Conservation (phyloP, 2,113 vertebrate genomes). For the Ochotona curzoniae region DNA sequence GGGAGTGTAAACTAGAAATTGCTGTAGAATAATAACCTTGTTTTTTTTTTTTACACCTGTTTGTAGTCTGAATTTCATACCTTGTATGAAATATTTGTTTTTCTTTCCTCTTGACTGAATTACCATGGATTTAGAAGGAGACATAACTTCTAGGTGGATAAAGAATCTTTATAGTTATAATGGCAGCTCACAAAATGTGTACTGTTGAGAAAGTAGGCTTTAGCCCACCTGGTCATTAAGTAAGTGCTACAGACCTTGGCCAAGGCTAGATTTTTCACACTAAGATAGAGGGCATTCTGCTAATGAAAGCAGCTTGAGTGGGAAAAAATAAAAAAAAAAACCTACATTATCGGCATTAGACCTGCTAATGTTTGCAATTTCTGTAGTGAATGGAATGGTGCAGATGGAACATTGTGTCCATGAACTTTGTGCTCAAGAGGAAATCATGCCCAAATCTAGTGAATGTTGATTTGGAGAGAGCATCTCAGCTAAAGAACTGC, state of each 20-base stretch:
- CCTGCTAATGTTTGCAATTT: slow-evolving; percentile 44
- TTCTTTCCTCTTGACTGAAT: slow-evolving; percentile 59
- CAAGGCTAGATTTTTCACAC: slow-evolving; percentile 26
- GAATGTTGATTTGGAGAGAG: not conserved
- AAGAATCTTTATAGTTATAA: slow-evolving; percentile 65
- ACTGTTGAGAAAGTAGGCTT: slow-evolving; percentile 58
- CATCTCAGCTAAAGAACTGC: not conserved
- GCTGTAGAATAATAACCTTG: slow-evolving; percentile 53
- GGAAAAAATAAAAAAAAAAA: not conserved
- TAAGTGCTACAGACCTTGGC: slow-evolving; percentile 63
- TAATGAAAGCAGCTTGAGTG: slow-evolving; percentile 47
- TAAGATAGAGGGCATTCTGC: slow-evolving; percentile 24
- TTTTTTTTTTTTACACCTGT: slow-evolving; percentile 53
- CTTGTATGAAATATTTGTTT: slow-evolving; percentile 66
- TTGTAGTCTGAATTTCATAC: slow-evolving; percentile 50
- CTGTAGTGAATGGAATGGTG: not conserved
- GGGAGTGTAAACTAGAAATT: slow-evolving; percentile 8
- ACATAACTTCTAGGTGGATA: slow-evolving; percentile 56
- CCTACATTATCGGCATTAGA: not conserved
- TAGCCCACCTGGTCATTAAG: slow-evolving; percentile 67
- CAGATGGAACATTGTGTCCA: not conserved
- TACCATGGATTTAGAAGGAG: slow-evolving; percentile 35
- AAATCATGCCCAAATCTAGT: not conserved
- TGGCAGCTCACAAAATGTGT: slow-evolving; percentile 60
- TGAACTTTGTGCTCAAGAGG: slow-evolving; percentile 22